Conservation (phyloP, 2,797 vertebrate species). For the Peromyscus melanophrys region DNA sequence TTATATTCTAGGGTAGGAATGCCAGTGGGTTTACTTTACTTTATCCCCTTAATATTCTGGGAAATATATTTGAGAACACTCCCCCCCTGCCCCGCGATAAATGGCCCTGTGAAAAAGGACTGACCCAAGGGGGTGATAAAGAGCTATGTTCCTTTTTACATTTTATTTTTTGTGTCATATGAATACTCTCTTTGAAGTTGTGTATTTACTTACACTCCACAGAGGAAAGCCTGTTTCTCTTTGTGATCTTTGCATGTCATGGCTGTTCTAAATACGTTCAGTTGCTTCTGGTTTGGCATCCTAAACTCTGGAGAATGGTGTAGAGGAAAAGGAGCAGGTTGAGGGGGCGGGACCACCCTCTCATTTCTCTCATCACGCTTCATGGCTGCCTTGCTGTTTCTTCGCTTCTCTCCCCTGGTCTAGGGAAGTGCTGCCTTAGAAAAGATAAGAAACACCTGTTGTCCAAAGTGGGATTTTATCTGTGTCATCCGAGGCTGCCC, state of each 20-base stretch:
- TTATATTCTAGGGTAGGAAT: not conserved
- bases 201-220: not conserved
- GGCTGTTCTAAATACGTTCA: not conserved
- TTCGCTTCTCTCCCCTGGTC: not conserved
- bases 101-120: not conserved
- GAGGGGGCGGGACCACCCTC: rapidly evolving
- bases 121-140: not conserved
- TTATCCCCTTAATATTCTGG: not conserved
- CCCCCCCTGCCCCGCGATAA: not conserved
- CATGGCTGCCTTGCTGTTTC: not conserved
- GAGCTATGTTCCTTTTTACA: not conserved
- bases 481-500: not conserved
- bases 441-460: not conserved
- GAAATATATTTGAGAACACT: not conserved
- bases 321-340: not conserved
- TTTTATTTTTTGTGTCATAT: not conserved
- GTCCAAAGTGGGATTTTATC: not conserved
- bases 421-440: not conserved
- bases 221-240: not conserved
- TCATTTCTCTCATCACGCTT: not conserved
- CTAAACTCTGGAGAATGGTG: not conserved
- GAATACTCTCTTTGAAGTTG: conserved; percentile 8
- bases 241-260: not conserved
- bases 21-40: not conserved
- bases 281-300: not conserved